Percentiles rank a stretch among this genome's conserved stretches.
phyloP scores from a whole-genome alignment of 2,797 vertebrate genomes.

The Enteromius anoplus region DNA sequence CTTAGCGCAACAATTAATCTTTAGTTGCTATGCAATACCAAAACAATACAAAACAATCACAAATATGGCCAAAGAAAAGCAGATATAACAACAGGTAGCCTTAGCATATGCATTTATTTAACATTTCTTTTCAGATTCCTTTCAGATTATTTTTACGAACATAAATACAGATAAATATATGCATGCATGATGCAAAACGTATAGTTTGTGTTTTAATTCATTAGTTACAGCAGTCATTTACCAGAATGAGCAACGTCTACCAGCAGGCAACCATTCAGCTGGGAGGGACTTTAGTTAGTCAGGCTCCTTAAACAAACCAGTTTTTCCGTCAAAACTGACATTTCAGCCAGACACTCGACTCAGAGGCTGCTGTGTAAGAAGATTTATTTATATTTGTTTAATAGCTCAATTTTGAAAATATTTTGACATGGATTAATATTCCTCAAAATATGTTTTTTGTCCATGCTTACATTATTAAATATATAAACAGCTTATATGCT shows the following conservation, averaged over 20 bases:
- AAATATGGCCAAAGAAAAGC: too few species aligned
- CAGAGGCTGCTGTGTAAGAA: background rate
- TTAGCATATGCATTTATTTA: too few species aligned
- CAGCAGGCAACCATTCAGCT: background rate
- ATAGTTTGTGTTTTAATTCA: background rate
- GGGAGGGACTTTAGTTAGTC: constrained; percentile 4
- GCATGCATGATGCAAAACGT: background rate
- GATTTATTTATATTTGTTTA: background rate
- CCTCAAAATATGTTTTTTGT: background rate
- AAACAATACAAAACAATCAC: too few species aligned
- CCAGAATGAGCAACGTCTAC: background rate
- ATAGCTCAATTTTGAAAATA: background rate
- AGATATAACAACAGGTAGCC: too few species aligned
- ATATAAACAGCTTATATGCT: too few species aligned
- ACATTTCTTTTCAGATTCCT: too few species aligned
- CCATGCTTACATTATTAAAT: too few species aligned
- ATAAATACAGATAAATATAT: too few species aligned
- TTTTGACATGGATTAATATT: background rate
- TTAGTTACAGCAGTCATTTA: background rate
- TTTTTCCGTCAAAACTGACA: background rate
- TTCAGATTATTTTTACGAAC: too few species aligned
- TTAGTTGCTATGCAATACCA: too few species aligned
- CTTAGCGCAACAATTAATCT: too few species aligned
- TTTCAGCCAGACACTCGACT: background rate
- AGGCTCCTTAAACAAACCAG: background rate